These are phyloP conservation scores for Phrynosoma blainvillii DNA, from an alignment of 2,113 vertebrate genomes.

Conservation along the genomic window DNA sequence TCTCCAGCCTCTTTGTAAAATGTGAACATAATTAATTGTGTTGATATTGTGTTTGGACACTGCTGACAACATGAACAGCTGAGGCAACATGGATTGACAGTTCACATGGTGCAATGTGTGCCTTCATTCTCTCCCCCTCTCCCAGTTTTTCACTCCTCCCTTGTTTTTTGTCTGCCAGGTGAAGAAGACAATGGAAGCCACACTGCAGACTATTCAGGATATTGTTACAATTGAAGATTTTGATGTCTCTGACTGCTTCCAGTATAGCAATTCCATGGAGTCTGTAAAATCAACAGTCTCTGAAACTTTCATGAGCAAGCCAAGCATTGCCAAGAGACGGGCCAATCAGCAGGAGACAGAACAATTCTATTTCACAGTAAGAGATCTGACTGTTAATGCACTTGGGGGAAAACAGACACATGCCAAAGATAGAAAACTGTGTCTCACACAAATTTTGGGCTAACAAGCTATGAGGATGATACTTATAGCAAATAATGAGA, in stretches of 20 bases:
- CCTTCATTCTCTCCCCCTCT: rapidly evolving
- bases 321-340: conserved; percentile 94
- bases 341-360: conserved; percentile 99
- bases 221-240: conserved; percentile 98
- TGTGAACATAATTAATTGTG: neutral
- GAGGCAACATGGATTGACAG: neutral
- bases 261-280: conserved; percentile 99
- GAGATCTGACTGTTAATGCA: conserved; percentile 29
- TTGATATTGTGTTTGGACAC: neutral
- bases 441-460: neutral
- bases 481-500: neutral
- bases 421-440: neutral
- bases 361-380: conserved; percentile 98
- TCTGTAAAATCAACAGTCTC: conserved; percentile 96
- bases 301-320: conserved; percentile 98
- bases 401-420: neutral
- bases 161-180: conserved; percentile 77
- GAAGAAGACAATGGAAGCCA: conserved; percentile 99
- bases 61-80: neutral
- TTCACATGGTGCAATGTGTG: neutral
- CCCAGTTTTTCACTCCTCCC: neutral
- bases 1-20: conserved; percentile 15
- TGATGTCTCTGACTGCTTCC: conserved; percentile 97
- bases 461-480: neutral
- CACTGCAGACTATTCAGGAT: conserved; percentile 96